A percentile compares a stretch with the other conserved stretches of the same genome.
These are phyloP conservation scores for Cloeon dipterum DNA, from an alignment of 2,888 invertebrate species.

Conservation along the genomic window DNA sequence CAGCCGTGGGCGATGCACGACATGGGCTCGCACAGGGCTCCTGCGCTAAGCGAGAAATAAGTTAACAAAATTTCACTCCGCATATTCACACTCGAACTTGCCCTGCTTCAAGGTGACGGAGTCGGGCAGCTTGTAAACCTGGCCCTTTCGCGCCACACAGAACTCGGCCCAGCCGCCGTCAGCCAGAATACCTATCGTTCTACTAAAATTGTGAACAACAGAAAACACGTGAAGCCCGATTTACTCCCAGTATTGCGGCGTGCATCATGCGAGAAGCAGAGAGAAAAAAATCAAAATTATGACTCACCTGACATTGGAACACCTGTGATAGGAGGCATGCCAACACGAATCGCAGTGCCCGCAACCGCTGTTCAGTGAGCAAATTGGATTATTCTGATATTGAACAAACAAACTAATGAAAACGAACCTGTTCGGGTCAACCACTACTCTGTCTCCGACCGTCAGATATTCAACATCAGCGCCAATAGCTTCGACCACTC, in stretches of 20 bases:
- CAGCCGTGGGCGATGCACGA: slow-evolving; percentile 47
- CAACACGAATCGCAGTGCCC: no score
- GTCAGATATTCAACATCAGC: slow-evolving; percentile 27
- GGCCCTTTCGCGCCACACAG: slow-evolving; percentile 30
- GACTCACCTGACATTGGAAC: no score
- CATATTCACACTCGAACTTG: no score
- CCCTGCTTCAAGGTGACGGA: slow-evolving; percentile 32
- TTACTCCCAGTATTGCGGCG: background rate
- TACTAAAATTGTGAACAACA: background rate
- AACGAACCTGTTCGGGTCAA: slow-evolving; percentile 49
- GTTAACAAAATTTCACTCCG: background rate
- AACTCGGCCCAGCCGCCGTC: slow-evolving; percentile 50
- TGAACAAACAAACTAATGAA: no score
- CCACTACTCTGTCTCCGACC: slow-evolving; percentile 38
- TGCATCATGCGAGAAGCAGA: no score
- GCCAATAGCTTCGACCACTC: slow-evolving; percentile 31
- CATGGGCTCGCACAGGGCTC: slow-evolving; percentile 38
- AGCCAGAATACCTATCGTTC: slow-evolving; percentile 37
- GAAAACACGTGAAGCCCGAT: no score
- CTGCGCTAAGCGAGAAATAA: slow-evolving; percentile 20
- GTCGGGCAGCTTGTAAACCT: slow-evolving; percentile 33
- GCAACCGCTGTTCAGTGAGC: no score
- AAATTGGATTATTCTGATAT: no score
- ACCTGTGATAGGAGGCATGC: no score
- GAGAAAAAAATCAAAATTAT: no score